phyloP scores from a whole-genome alignment of 2,113 vertebrate genomes.

The Peromyscus californicus region DNA sequence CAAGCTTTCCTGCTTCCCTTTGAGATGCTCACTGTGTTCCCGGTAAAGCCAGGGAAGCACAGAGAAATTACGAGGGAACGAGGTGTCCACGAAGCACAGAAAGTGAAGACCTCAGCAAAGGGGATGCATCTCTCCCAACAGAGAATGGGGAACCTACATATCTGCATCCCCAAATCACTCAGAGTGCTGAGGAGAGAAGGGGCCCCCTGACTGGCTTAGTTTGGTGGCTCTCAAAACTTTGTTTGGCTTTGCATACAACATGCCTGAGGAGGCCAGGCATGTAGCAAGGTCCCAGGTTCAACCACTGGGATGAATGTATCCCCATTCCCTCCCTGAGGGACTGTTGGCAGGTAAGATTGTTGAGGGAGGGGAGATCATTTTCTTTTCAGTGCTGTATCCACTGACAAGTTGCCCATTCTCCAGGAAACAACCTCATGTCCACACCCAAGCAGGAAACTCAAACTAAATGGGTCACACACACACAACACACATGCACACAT shows the following conservation, averaged over 20 bases:
- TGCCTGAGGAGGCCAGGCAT: too few relatives aligned
- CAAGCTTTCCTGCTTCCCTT: background rate
- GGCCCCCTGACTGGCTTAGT: rapidly evolving
- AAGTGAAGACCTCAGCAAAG: background rate
- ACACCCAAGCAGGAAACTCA: background rate
- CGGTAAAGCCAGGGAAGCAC: background rate
- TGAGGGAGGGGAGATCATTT: background rate
- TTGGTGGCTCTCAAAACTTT: background rate
- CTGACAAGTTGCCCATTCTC: background rate
- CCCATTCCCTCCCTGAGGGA: background rate
- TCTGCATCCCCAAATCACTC: background rate
- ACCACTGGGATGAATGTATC: background rate
- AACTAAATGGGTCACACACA: background rate
- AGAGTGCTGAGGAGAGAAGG: background rate
- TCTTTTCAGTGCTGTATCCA: background rate
- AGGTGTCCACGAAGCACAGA: background rate
- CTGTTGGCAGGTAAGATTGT: background rate
- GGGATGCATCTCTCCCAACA: background rate
- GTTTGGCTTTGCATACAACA: background rate
- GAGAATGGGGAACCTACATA: background rate
- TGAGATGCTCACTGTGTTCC: background rate
- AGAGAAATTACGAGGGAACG: background rate
- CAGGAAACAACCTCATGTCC: background rate
- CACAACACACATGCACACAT: background rate
- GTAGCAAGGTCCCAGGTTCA: background rate